These are phyloP conservation scores for Naja naja DNA, from an alignment of 2,113 vertebrate genomes.

Conservation along the genomic window DNA sequence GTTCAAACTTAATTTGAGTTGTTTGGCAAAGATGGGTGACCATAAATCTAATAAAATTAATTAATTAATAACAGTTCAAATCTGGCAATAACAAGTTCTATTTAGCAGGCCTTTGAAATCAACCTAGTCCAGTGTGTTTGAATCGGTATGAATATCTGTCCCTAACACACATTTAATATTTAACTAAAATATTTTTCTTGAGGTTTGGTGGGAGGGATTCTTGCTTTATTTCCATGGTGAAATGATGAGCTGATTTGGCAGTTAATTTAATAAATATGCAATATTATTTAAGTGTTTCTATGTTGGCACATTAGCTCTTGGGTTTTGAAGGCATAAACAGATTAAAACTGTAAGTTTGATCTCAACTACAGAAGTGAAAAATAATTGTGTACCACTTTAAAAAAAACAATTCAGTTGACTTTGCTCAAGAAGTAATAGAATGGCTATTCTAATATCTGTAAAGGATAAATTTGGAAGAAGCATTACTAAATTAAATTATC, in stretches of 20 bases:
- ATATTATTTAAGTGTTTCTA: neutral
- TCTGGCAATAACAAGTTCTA: neutral
- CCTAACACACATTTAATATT: neutral
- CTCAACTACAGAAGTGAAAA: neutral
- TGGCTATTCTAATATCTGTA: neutral
- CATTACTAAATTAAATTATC: neutral
- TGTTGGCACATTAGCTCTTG: neutral
- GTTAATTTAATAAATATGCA: neutral
- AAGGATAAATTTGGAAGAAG: neutral
- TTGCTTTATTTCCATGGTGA: neutral
- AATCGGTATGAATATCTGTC: neutral
- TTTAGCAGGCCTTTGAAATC: slow-evolving; percentile 15
- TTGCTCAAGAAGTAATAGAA: neutral
- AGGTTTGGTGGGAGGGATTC: neutral
- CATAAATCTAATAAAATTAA: neutral
- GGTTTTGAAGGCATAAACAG: neutral
- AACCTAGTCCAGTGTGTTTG: neutral
- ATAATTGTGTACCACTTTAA: neutral
- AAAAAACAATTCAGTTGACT: neutral
- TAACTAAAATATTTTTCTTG: neutral
- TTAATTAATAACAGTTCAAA: neutral
- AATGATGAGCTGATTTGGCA: neutral
- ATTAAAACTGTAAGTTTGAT: neutral
- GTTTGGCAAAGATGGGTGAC: neutral
- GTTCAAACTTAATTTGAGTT: neutral